Base-by-base conservation (phyloP, 2,888 invertebrate species). In the Caenorhabditis imperialis region DNA sequence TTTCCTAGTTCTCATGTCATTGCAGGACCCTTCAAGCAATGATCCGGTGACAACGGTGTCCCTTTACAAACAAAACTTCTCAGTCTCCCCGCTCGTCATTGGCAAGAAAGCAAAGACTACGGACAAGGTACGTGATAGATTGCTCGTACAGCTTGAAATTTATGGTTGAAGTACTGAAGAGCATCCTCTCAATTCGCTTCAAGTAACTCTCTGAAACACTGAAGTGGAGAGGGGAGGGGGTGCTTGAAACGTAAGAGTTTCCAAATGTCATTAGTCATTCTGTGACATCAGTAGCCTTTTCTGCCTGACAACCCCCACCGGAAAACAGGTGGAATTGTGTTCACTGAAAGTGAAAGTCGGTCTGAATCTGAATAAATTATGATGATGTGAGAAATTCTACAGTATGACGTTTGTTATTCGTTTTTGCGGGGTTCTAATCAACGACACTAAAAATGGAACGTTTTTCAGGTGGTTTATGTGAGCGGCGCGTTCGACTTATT, bases 401-500 rank as follows among this genome's bases (percentile, higher is more conserved):
- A 25, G 62, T 63, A 47, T 37, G 47, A 30, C 33, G 22, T 33
- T 53, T 62, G 62, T 62, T 62, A 44, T 62, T 51, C 30, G 12
- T 30, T n/a, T n/a, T n/a, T n/a, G n/a, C n/a, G n/a, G n/a, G n/a
- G n/a, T n/a, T n/a, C n/a, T 30, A 30, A 30, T 30, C 10, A 30
- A 23, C 14, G 23, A 14, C 7, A 12, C 10, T 16, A 18, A 27
- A 51, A 40, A 20, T 22, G 25, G 7, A 37, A 20, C 7, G 33
- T 30, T 53, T 54, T 71, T 47, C 62, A 88, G 82, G 92, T 94
- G 84, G 93, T 98, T 0, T 99, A 99, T 89, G 96, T 96, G 2
- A 95, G 95, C 14, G 99, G 99, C 16, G 96, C 97, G 6, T 99
- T 96, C 89, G 99, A 99, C 90, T 91, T 99, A 50, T 97, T 99